A percentile compares a stretch with the other conserved stretches of the same genome.
phyloP scores from a whole-genome alignment of 2,797 vertebrate genomes.

The Cercopithecus mitis region DNA sequence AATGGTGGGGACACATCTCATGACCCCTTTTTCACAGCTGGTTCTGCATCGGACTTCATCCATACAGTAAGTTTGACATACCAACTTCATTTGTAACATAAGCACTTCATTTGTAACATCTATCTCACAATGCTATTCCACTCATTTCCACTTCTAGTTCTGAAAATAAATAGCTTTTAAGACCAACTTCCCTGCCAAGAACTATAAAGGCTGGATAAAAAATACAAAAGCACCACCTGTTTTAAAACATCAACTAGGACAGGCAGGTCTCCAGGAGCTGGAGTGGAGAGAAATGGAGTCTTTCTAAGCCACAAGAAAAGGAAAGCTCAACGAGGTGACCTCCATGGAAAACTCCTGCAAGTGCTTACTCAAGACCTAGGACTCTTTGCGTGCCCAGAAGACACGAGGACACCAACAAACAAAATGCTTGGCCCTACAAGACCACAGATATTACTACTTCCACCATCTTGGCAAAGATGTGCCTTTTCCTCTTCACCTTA shows the following conservation, averaged over 20 bases:
- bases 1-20: not conserved
- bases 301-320: not conserved
- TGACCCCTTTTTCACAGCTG: not conserved
- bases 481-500: not conserved
- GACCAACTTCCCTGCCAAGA: not conserved
- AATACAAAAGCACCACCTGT: not conserved
- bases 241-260: not conserved
- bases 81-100: not conserved
- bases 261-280: not conserved
- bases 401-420: not conserved
- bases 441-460: not conserved
- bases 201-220: not conserved
- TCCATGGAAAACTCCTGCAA: not conserved
- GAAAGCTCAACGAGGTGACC: not conserved
- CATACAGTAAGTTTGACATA: not conserved
- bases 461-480: not conserved
- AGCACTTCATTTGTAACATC: not conserved
- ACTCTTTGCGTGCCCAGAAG: not conserved
- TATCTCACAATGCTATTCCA: not conserved
- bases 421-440: not conserved
- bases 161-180: constrained; percentile 1
- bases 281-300: not conserved
- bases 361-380: not conserved
- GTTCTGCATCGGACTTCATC: not conserved
- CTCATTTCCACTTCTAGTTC: not conserved